Evolutionary conservation across 2,888 invertebrate species (phyloP).

Genomic region (Leptinotarsa juncta): DNA sequence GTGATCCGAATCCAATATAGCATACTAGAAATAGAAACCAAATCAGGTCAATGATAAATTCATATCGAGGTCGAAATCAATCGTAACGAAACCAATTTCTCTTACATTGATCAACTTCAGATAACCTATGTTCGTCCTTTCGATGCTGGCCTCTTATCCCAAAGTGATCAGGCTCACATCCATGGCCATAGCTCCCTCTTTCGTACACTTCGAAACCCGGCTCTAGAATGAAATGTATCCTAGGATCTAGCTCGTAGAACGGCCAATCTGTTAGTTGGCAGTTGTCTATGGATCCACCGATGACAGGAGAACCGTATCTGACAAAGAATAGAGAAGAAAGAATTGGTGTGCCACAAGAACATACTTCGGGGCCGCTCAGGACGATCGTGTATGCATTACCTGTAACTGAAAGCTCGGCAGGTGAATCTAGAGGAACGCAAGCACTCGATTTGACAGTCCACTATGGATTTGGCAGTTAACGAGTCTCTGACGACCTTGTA

Average conservation of each 20-base stretch:
- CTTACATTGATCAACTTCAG: conserved; percentile 60
- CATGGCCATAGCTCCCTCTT: conserved; percentile 83
- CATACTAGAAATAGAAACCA: conserved; percentile 71
- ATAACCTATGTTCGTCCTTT: conserved; percentile 46
- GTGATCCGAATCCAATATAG: conserved; percentile 82
- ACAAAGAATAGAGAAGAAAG: neutral
- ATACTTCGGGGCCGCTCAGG: neutral
- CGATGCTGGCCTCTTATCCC: conserved; percentile 57
- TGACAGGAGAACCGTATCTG: conserved; percentile 76
- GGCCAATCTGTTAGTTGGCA: conserved; percentile 83
- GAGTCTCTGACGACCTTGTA: conserved; percentile 75
- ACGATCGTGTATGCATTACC: conserved; percentile 64
- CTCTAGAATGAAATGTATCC: conserved; percentile 71
- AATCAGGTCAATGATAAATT: no score
- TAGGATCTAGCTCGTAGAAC: conserved; percentile 73
- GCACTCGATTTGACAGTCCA: conserved; percentile 85
- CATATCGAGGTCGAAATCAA: neutral
- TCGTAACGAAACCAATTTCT: neutral
- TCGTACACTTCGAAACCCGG: conserved; percentile 81
- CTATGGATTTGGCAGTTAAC: conserved; percentile 75
- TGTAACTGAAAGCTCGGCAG: conserved; percentile 83
- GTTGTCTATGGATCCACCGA: conserved; percentile 77
- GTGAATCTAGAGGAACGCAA: conserved; percentile 79
- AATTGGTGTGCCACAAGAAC: neutral
- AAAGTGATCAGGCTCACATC: conserved; percentile 78